phyloP scores from a whole-genome alignment of 2,113 vertebrate genomes.

The Anarhynchus alexandrinus region DNA sequence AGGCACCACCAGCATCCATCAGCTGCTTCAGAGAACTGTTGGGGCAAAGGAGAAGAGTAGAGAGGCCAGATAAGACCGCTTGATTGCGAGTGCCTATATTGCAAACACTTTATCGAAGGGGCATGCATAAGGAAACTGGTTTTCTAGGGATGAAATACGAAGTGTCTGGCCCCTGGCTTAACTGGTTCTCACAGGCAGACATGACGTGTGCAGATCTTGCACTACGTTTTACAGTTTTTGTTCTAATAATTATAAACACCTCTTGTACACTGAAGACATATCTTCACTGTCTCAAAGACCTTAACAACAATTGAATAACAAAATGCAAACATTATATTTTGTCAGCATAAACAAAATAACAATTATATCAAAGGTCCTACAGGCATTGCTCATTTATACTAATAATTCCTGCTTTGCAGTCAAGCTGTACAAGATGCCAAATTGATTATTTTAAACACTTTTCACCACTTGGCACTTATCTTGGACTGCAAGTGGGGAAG shows the following conservation, averaged over 20 bases:
- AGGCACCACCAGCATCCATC: background rate
- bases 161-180: background rate
- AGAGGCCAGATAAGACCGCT: background rate
- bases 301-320: background rate
- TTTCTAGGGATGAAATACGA: background rate
- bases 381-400: background rate
- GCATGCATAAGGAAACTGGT: background rate
- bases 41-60: background rate
- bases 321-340: background rate
- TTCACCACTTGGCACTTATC: background rate
- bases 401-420: slow-evolving; percentile 23
- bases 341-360: slow-evolving; percentile 14
- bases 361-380: slow-evolving; percentile 1
- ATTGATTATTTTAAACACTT: slow-evolving; percentile 36
- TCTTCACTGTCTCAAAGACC: background rate
- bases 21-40: background rate
- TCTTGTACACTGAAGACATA: background rate
- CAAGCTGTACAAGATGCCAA: background rate
- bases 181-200: background rate
- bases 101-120: background rate
- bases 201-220: background rate
- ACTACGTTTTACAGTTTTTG: background rate
- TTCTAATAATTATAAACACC: background rate
- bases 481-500: background rate
- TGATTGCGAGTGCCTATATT: background rate